Evolutionary conservation across 53 echinoderm and acorn worm species (phyloP).

Genomic region (Actinopyga echinites): DNA sequence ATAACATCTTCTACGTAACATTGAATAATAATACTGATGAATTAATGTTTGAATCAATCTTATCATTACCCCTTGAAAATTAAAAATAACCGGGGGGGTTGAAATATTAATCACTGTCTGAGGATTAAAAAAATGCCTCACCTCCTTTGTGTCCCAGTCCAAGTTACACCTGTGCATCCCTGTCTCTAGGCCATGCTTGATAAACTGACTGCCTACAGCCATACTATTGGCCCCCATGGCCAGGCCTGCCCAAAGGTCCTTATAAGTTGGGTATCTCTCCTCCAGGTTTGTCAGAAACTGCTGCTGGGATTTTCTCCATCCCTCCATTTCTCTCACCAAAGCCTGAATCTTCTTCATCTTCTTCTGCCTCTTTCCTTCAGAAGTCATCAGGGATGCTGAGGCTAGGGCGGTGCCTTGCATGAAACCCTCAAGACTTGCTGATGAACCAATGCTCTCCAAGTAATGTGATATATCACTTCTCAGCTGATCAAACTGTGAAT

Average conservation of each 20-base stretch:
- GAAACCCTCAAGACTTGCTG: conserved; percentile 66
- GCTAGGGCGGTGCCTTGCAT: conserved; percentile 42
- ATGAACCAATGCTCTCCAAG: conserved; percentile 80
- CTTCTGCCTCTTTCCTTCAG: background rate
- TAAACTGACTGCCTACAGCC: conserved; percentile 68
- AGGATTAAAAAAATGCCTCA: background rate
- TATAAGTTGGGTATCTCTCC: conserved; percentile 75
- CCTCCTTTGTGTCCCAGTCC: conserved; percentile 24
- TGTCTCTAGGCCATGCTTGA: conserved; percentile 61
- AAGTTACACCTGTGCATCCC: conserved; percentile 28
- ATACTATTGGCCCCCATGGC: conserved; percentile 62
- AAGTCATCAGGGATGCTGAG: background rate
- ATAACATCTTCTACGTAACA: no score
- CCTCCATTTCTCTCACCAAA: conserved; percentile 53
- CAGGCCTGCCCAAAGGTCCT: conserved; percentile 84
- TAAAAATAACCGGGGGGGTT: no score
- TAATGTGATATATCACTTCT: conserved; percentile 70
- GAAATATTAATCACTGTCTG: no score
- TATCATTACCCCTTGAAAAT: no score
- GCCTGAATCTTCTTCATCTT: conserved; percentile 3
- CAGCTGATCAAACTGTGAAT: conserved; percentile 76
- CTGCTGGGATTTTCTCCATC: conserved; percentile 75
- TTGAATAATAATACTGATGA: no score
- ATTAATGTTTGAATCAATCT: no score
- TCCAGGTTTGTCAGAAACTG: conserved; percentile 76